Percentiles rank a stretch among this genome's conserved stretches.
These are phyloP conservation scores for Phylloscopus collybita DNA, from an alignment of 2,797 vertebrate genomes.

Conservation along the genomic window DNA sequence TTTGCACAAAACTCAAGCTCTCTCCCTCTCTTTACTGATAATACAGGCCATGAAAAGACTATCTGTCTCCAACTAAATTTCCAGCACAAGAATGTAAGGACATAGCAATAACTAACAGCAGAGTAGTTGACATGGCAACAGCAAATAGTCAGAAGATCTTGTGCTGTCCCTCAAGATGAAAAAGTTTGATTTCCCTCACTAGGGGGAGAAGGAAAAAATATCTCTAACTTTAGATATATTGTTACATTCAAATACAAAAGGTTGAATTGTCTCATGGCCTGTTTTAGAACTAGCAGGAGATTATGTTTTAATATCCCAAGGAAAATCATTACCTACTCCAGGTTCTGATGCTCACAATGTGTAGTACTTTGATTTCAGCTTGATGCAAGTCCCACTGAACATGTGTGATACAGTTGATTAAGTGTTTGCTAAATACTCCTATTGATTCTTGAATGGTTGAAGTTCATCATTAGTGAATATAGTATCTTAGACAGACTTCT, in stretches of 20 bases:
- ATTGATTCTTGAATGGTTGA: neutral
- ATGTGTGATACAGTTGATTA: neutral
- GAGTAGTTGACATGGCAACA: slow-evolving; percentile 46
- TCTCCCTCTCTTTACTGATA: neutral
- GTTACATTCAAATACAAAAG: neutral
- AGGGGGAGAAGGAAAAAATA: neutral
- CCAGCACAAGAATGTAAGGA: neutral
- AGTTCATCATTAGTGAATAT: neutral
- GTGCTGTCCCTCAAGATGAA: neutral
- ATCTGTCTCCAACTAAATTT: neutral
- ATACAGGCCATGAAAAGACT: neutral
- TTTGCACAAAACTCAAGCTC: neutral
- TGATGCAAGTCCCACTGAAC: neutral
- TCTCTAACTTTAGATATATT: neutral
- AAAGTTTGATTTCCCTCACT: neutral
- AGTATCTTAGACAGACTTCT: neutral
- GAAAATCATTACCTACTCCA: neutral
- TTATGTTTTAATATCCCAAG: neutral
- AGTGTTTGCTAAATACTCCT: neutral
- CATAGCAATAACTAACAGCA: neutral
- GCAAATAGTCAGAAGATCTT: slow-evolving; percentile 18
- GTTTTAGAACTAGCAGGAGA: neutral
- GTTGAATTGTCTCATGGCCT: neutral
- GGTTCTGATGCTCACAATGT: neutral
- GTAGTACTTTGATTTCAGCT: neutral